These are phyloP conservation scores for Aegotheles bennettii DNA, from an alignment of 2,113 vertebrate species.

Conservation along the genomic window DNA sequence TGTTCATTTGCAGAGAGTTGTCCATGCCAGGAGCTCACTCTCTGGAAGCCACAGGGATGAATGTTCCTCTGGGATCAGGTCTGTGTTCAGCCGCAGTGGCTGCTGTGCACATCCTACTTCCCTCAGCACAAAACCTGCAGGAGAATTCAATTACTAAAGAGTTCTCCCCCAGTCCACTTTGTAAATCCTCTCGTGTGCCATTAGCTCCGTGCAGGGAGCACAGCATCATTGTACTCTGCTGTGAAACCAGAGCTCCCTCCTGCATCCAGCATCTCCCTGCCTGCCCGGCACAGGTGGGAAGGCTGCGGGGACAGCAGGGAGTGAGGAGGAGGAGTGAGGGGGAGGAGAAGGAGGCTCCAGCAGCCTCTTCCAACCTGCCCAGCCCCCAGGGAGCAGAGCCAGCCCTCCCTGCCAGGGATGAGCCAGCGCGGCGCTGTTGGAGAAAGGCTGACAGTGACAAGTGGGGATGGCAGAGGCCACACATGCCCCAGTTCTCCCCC, in stretches of 20 bases:
- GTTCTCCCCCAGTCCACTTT: not conserved
- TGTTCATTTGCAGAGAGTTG: not conserved
- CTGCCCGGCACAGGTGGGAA: not conserved
- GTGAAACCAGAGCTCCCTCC: not conserved
- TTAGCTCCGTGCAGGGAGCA: not conserved
- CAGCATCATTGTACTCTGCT: accelerated
- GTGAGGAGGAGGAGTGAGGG: not conserved
- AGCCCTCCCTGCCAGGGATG: accelerated
- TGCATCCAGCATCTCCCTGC: not conserved
- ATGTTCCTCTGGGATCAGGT: not conserved
- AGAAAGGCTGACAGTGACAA: not conserved
- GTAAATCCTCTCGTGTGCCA: not conserved
- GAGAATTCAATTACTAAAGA: not conserved
- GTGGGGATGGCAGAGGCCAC: not conserved
- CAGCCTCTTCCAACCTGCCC: not conserved
- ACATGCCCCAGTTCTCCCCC: accelerated
- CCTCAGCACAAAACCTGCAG: not conserved
- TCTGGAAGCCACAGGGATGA: not conserved
- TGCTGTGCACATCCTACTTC: not conserved
- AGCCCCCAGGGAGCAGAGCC: not conserved
- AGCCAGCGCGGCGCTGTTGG: not conserved
- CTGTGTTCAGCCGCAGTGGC: not conserved
- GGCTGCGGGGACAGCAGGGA: not conserved
- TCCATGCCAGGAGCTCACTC: not conserved
- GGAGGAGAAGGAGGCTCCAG: not conserved